Evolutionary conservation across 2,888 invertebrate species (phyloP).

Genomic region (Tenthredo livida): DNA sequence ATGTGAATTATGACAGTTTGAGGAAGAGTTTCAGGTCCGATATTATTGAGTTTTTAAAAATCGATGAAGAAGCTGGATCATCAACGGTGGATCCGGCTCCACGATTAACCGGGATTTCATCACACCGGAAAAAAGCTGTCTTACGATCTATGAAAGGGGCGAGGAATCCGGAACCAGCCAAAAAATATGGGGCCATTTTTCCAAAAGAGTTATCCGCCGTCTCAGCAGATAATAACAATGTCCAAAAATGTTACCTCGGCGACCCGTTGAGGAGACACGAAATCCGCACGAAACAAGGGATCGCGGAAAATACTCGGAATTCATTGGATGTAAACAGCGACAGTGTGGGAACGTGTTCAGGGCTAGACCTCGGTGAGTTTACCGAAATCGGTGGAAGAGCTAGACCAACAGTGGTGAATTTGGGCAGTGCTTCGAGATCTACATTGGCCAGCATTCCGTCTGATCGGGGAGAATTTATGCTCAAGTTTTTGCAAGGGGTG

Average conservation of each 20-base stretch:
- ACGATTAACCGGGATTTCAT: conserved; percentile 4
- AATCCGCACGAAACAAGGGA: not conserved
- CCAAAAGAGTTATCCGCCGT: not conserved
- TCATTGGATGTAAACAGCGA: conserved; percentile 1
- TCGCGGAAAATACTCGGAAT: not conserved
- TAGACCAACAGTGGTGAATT: not conserved
- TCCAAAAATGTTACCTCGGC: conserved; percentile 28
- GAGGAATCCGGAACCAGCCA: not conserved
- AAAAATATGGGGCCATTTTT: not conserved
- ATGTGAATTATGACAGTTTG: conserved; percentile 13
- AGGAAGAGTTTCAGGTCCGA: not conserved
- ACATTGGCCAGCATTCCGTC: conserved; percentile 8
- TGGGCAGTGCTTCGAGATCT: conserved; percentile 17
- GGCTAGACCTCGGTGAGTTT: not conserved
- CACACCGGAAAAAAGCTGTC: not conserved
- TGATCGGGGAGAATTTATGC: not conserved
- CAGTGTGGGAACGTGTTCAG: conserved; percentile 1
- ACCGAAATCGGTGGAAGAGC: not conserved
- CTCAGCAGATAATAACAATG: conserved; percentile 15
- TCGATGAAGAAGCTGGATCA: not conserved
- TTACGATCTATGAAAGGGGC: not conserved
- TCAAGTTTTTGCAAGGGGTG: not conserved
- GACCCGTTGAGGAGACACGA: conserved; percentile 18
- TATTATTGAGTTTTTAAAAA: not conserved
- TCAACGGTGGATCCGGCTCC: not conserved